Evolutionary conservation across 2,113 vertebrate genomes (phyloP).

Genomic region (Sinocyclocheilus grahami): DNA sequence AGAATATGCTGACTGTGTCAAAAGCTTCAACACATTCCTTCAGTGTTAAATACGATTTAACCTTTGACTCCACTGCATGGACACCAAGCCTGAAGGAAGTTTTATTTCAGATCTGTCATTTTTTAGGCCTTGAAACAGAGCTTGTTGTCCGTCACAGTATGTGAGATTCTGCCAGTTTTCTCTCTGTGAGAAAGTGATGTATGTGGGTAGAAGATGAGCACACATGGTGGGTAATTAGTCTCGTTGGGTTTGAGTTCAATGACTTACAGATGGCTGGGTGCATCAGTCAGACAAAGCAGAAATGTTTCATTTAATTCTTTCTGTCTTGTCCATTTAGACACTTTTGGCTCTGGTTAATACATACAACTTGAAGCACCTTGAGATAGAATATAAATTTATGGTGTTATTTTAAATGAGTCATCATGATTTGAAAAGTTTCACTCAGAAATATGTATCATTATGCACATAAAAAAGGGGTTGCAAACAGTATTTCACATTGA

Average conservation of each 20-base stretch:
- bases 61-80: background rate
- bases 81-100: background rate
- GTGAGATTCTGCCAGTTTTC: slow-evolving; percentile 7
- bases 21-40: background rate
- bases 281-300: slow-evolving; percentile 47
- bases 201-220: slow-evolving; percentile 15
- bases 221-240: slow-evolving; percentile 53
- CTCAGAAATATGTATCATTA: background rate
- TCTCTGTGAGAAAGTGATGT: slow-evolving; percentile 26
- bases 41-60: background rate
- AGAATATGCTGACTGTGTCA: background rate
- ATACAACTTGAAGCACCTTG: background rate
- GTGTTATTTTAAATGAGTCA: background rate
- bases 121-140: background rate
- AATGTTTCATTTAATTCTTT: slow-evolving; percentile 12
- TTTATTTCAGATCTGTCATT: slow-evolving; percentile 22
- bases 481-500: background rate
- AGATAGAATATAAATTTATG: background rate
- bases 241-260: slow-evolving; percentile 44
- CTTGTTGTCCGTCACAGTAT: slow-evolving; percentile 12
- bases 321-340: slow-evolving; percentile 36
- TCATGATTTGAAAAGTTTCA: background rate
- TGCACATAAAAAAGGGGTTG: background rate
- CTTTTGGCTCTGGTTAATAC: background rate
- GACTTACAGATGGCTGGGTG: slow-evolving; percentile 55